Evolutionary conservation across 37 sponge, comb jelly and placozoan species (phyloP).

Genomic region (Axinella damicornis): DNA sequence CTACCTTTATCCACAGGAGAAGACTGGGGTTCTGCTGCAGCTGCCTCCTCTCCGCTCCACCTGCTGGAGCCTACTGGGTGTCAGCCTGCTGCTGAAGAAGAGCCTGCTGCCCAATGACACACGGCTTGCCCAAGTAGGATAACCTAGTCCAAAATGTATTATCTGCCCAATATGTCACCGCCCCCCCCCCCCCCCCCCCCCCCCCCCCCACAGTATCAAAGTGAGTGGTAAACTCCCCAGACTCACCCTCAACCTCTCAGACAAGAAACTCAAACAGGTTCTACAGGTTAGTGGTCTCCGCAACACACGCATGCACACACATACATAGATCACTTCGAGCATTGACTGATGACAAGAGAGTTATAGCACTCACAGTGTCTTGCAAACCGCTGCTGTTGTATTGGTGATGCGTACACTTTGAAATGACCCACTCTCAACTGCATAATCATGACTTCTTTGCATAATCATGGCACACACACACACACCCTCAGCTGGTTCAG

Average conservation of each 20-base stretch:
- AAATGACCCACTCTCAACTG: too few species aligned
- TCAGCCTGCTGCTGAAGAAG: conserved; percentile 67
- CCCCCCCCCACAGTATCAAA: conserved; percentile 34
- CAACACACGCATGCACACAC: too few species aligned
- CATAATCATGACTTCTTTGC: too few species aligned
- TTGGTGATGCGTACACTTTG: too few species aligned
- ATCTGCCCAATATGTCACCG: too few species aligned
- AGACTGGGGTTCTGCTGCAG: conserved; percentile 49
- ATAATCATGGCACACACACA: background rate
- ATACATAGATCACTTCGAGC: too few species aligned
- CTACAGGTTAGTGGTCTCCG: conserved; percentile 33
- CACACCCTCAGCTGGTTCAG: conserved; percentile 46
- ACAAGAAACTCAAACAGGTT: conserved; percentile 65
- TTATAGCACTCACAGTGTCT: too few species aligned
- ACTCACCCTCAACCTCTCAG: conserved; percentile 64
- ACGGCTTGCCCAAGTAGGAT: conserved; percentile 12
- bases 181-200: too few species aligned
- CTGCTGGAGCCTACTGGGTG: conserved; percentile 56
- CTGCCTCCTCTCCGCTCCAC: conserved; percentile 44
- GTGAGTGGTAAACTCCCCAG: conserved; percentile 53
- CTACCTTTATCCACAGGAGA: conserved; percentile 2
- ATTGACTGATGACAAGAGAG: too few species aligned
- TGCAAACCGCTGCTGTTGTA: too few species aligned
- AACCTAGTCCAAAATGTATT: too few species aligned
- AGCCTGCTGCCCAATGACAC: conserved; percentile 83